Conservation (phyloP, 1,140 invertebrate species). For the Frieseomelitta varia region DNA sequence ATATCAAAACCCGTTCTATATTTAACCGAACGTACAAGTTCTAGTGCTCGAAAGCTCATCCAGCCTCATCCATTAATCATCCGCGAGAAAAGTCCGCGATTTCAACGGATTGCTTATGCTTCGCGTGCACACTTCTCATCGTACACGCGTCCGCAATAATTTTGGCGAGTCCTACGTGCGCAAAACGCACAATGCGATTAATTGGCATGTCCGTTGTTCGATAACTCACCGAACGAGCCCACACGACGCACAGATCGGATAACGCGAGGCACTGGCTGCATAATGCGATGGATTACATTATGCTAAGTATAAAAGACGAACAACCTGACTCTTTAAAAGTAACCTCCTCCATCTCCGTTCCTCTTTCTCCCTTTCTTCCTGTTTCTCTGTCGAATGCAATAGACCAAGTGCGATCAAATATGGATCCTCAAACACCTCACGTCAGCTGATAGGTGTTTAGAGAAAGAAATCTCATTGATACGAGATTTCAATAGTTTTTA, state of each 20-base stretch:
- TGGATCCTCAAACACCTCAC: constrained; percentile 11
- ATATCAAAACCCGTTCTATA: constrained; percentile 21
- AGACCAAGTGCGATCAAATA: neutral
- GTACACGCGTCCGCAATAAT: constrained; percentile 18
- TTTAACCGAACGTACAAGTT: constrained; percentile 11
- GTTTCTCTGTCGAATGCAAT: neutral
- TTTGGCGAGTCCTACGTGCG: constrained; percentile 11
- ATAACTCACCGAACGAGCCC: constrained; percentile 33
- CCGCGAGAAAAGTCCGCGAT: neutral
- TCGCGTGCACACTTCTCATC: neutral
- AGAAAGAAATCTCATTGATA: no score
- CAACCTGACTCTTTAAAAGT: constrained; percentile 5
- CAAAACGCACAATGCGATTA: constrained; percentile 39
- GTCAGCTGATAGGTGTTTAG: neutral
- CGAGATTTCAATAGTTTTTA: no score
- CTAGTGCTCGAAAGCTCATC: constrained; percentile 4
- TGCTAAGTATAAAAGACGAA: neutral
- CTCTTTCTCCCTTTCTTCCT: no score
- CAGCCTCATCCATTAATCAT: constrained; percentile 8
- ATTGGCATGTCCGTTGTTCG: constrained; percentile 27
- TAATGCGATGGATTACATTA: constrained; percentile 23
- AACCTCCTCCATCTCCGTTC: neutral
- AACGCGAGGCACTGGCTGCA: constrained; percentile 2
- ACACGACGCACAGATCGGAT: constrained; percentile 22
- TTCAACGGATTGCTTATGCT: constrained; percentile 12